Evolutionary conservation across 2,113 vertebrate genomes (phyloP).

Genomic region (Ameiurus melas): DNA sequence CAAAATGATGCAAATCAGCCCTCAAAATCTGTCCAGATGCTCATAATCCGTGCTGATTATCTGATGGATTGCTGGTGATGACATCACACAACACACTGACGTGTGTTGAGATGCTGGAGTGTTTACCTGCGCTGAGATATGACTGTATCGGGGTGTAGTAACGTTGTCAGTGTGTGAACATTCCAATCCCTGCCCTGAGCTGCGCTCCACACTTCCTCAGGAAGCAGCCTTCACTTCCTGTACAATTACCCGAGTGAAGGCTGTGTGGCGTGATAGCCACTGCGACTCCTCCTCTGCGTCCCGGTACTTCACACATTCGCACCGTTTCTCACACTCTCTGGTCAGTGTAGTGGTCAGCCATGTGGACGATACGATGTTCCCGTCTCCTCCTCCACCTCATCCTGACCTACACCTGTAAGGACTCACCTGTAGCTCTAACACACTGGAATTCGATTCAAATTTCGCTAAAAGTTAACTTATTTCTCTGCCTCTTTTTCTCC

Average conservation of each 20-base stretch:
- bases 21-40: not conserved
- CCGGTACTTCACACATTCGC: conserved; percentile 24
- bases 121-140: not conserved
- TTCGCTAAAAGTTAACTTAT: conserved; percentile 52
- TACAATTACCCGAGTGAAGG: conserved; percentile 61
- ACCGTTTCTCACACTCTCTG: conserved; percentile 28
- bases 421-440: not conserved
- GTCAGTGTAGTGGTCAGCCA: conserved; percentile 39
- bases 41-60: not conserved
- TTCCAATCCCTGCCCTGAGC: conserved; percentile 64
- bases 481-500: conserved; percentile 27
- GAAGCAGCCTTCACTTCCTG: conserved; percentile 77
- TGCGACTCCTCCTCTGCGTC: not conserved
- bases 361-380: conserved; percentile 34
- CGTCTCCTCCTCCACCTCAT: conserved; percentile 48
- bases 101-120: not conserved
- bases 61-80: not conserved
- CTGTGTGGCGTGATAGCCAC: conserved; percentile 59
- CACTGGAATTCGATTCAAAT: not conserved
- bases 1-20: not conserved
- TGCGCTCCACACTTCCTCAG: conserved; percentile 72
- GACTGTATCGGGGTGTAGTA: not conserved
- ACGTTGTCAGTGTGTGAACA: conserved; percentile 57
- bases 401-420: conserved; percentile 67
- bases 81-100: not conserved